Evolutionary conservation across 2,113 vertebrate species (phyloP).

Genomic region (Macroglossus sobrinus): DNA sequence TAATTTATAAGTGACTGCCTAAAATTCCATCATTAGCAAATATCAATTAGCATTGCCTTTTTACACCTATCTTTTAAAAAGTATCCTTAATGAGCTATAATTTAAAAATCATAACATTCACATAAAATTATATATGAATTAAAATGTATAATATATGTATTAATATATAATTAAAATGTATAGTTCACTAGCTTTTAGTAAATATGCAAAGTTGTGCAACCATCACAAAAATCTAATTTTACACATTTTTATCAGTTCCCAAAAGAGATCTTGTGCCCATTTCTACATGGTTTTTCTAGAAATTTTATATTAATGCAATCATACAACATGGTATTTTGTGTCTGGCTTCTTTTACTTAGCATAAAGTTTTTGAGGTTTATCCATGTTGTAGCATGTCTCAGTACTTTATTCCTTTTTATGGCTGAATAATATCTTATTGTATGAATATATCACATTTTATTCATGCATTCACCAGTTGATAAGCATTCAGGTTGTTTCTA

Average conservation of each 20-base stretch:
- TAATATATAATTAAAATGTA: neutral
- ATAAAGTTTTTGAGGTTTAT: neutral
- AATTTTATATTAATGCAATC: neutral
- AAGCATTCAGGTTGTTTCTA: too few relatives aligned
- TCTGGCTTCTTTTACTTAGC: neutral
- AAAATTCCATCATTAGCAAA: neutral
- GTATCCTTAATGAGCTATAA: neutral
- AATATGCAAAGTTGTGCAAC: neutral
- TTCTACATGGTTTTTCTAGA: neutral
- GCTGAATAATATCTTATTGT: neutral
- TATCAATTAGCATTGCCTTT: neutral
- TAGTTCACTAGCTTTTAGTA: neutral
- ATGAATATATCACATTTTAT: neutral
- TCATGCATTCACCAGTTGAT: neutral
- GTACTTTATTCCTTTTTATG: neutral
- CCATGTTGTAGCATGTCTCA: neutral
- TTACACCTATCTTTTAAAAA: neutral
- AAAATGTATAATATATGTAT: neutral
- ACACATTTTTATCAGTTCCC: neutral
- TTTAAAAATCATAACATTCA: neutral
- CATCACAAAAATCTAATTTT: neutral
- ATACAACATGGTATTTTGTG: neutral
- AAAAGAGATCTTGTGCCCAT: neutral
- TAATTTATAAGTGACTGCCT: neutral
- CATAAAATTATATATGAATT: neutral